Evolutionary conservation across 1,140 invertebrate genomes (phyloP).

Genomic region (Rhagoletis pomonella): DNA sequence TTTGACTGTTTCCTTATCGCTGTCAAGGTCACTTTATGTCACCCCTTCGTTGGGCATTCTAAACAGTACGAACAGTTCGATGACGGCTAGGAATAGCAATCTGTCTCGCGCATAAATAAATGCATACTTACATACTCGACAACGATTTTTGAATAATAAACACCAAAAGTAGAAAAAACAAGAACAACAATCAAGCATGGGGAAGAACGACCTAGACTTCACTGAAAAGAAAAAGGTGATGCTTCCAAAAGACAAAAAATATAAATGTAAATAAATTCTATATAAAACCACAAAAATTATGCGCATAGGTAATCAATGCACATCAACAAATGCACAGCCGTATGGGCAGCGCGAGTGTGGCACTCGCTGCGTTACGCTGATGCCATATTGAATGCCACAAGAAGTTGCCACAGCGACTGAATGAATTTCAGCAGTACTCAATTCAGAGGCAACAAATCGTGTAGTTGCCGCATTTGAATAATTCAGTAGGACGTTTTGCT

Average conservation of each 20-base stretch:
- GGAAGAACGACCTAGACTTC: neutral
- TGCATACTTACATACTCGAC: neutral
- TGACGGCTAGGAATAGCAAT: neutral
- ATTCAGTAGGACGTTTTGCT: conserved; percentile 20
- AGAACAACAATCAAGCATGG: neutral
- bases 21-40: neutral
- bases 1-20: neutral
- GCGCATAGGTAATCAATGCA: conserved; percentile 22
- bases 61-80: neutral
- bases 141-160: conserved; percentile 23
- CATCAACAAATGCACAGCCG: conserved; percentile 11
- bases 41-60: neutral
- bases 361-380: neutral
- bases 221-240: conserved; percentile 13
- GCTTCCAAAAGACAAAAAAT: conserved; percentile 29
- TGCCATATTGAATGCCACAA: neutral
- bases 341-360: conserved; percentile 11
- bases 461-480: neutral
- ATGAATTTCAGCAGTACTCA: neutral
- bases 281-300: conserved; percentile 35
- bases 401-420: conserved; percentile 1
- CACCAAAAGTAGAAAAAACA: neutral
- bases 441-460: conserved; percentile 28
- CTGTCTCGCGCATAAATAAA: neutral
- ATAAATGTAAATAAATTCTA: conserved; percentile 38